Conservation (phyloP, 2,888 invertebrate genomes). For the Thumatha senex region DNA sequence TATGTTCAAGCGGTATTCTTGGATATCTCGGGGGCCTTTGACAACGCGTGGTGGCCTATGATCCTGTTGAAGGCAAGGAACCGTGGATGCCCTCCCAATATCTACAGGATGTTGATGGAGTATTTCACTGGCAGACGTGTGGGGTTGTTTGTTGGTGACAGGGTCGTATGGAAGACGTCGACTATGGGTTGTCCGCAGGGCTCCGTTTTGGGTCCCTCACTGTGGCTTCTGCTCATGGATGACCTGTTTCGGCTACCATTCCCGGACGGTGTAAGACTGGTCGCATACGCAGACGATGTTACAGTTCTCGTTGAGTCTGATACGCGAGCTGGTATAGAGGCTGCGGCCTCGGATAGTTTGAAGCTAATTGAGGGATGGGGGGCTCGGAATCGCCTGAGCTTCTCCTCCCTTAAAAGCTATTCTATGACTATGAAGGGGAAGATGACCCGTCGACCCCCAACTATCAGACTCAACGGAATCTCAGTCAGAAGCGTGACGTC, state of each 20-base stretch:
- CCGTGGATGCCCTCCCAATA: conserved; percentile 5
- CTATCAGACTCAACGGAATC: too few species aligned
- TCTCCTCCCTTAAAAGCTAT: too few species aligned
- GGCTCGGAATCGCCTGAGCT: too few species aligned
- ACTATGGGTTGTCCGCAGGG: conserved; percentile 39
- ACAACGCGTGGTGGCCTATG: conserved; percentile 51
- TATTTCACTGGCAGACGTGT: not conserved
- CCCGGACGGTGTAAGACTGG: too few species aligned
- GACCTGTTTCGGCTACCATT: conserved; percentile 30
- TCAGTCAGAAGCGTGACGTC: too few species aligned
- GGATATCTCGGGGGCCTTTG: conserved; percentile 44
- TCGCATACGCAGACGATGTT: too few species aligned
- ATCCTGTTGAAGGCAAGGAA: conserved; percentile 36
- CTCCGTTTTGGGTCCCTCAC: conserved; percentile 21
- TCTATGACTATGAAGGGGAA: too few species aligned
- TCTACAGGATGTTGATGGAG: not conserved
- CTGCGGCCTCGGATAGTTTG: too few species aligned
- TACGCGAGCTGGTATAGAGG: too few species aligned
- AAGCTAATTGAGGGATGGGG: too few species aligned
- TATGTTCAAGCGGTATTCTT: conserved; percentile 9
- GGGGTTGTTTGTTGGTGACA: not conserved
- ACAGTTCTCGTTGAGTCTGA: too few species aligned
- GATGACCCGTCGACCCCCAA: too few species aligned
- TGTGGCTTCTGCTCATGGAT: conserved; percentile 35
- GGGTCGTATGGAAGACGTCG: not conserved